phyloP scores from a whole-genome alignment of 2,888 invertebrate genomes.

The Pediacus dermestoides region DNA sequence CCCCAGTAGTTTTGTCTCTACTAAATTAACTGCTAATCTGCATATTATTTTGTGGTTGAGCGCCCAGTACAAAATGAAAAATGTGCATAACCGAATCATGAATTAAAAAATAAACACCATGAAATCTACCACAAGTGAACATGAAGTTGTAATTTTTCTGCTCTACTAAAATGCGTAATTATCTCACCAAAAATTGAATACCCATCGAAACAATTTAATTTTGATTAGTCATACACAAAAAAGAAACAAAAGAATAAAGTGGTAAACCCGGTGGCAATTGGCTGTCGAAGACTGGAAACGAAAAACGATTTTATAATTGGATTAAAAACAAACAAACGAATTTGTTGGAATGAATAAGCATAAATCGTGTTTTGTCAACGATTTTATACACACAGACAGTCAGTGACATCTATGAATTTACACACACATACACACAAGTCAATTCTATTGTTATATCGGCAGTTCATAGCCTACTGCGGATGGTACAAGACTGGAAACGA shows the following conservation, averaged over 20 bases:
- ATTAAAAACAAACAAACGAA: constrained; percentile 26
- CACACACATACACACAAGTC: no score
- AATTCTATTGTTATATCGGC: no score
- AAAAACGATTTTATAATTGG: constrained; percentile 17
- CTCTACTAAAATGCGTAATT: constrained; percentile 21
- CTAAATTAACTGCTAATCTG: no score
- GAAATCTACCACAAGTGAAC: no score
- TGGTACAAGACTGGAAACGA: no score
- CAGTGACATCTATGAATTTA: constrained; percentile 22
- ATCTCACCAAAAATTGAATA: no score
- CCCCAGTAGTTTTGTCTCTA: no score
- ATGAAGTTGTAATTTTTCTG: constrained; percentile 20
- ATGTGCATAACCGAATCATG: constrained; percentile 5
- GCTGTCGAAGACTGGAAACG: constrained; percentile 10
- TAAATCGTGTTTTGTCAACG: constrained; percentile 17
- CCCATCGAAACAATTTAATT: no score
- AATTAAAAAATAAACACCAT: constrained; percentile 18
- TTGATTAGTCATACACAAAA: no score
- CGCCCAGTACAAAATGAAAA: not conserved
- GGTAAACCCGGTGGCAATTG: constrained; percentile 8
- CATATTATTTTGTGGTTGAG: no score
- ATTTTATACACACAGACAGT: constrained; percentile 16
- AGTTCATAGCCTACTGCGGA: no score
- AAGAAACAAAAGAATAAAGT: no score
- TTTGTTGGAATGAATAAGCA: constrained; percentile 31